Conservation (phyloP, 2,797 vertebrate genomes). For the Pyrocephalus nanus region DNA sequence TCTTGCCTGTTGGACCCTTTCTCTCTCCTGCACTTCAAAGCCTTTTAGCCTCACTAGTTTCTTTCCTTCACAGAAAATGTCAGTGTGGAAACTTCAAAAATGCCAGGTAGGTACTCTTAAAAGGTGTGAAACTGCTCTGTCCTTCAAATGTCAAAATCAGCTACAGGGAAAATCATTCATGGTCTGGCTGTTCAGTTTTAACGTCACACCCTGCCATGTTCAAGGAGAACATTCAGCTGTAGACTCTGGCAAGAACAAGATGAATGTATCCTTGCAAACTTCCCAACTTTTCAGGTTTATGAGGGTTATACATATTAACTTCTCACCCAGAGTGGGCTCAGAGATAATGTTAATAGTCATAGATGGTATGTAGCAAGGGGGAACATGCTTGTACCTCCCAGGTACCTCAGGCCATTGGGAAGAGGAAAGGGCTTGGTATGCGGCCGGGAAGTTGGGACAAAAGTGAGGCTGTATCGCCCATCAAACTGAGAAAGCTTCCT, state of each 20-base stretch:
- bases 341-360: background rate
- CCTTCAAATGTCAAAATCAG: constrained; percentile 8
- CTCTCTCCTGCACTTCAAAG: background rate
- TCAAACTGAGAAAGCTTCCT: background rate
- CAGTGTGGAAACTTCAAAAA: constrained; percentile 14
- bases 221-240: background rate
- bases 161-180: background rate
- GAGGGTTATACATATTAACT: background rate
- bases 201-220: background rate
- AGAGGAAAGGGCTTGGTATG: background rate
- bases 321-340: background rate
- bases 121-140: background rate
- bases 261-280: background rate
- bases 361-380: background rate
- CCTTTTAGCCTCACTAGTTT: background rate
- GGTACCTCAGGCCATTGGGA: background rate
- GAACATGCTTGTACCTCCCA: background rate
- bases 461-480: background rate
- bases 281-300: background rate
- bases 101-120: background rate
- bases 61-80: constrained; percentile 10
- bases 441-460: background rate
- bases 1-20: background rate
- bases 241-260: background rate
- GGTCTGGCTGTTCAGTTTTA: background rate